These are phyloP conservation scores for Bombus polaris DNA, from an alignment of 1,140 invertebrate genomes.

Conservation along the genomic window DNA sequence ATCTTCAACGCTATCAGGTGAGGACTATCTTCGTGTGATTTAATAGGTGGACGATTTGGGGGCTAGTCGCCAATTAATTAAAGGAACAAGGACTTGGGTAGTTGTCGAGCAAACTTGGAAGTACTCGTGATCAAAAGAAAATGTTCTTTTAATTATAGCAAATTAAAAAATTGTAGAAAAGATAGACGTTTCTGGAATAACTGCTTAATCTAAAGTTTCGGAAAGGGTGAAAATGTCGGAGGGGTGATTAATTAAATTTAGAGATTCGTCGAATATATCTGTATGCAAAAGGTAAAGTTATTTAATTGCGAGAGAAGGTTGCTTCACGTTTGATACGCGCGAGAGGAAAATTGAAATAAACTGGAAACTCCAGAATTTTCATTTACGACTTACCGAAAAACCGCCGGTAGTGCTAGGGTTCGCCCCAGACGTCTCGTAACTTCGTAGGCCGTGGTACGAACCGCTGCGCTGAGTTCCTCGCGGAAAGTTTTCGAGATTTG, in stretches of 20 bases:
- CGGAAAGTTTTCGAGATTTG: constrained; percentile 46
- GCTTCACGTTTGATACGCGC: neutral
- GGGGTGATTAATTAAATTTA: neutral
- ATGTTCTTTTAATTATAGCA: too few relatives aligned
- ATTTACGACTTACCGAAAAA: neutral
- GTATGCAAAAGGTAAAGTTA: neutral
- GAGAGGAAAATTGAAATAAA: neutral
- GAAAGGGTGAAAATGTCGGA: neutral
- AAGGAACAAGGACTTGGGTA: too few relatives aligned
- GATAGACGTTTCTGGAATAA: neutral
- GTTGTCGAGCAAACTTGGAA: too few relatives aligned
- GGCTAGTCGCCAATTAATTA: too few relatives aligned
- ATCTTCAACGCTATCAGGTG: constrained; percentile 80
- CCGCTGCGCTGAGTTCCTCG: neutral
- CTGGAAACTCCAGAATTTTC: neutral
- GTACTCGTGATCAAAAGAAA: too few relatives aligned
- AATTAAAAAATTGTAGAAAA: too few relatives aligned
- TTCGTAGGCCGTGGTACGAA: neutral
- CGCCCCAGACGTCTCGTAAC: neutral
- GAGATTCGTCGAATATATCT: too few relatives aligned
- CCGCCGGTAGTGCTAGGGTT: too few relatives aligned
- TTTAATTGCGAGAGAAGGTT: neutral
- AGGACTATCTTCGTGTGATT: neutral
- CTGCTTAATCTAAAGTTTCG: neutral
- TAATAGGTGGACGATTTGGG: neutral